phyloP scores from a whole-genome alignment of 2,888 invertebrate genomes.

The Habrosyne pyritoides region DNA sequence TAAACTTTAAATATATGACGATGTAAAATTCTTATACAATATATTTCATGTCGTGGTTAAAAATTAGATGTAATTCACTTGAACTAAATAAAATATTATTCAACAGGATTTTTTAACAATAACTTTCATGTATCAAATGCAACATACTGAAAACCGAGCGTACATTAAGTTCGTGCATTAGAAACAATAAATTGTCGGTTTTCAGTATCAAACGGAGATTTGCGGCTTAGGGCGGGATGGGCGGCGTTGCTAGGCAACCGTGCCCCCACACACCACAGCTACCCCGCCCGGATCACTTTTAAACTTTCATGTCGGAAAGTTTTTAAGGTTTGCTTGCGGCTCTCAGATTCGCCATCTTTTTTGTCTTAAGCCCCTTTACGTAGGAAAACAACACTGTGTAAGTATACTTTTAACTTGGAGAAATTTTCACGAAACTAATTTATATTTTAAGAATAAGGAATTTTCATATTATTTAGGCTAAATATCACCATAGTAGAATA shows the following conservation, averaged over 20 bases:
- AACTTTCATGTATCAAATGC: too few species aligned
- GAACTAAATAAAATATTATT: background rate
- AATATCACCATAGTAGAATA: background rate
- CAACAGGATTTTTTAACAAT: too few species aligned
- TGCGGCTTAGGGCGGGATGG: conserved; percentile 69
- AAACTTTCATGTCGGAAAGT: conserved; percentile 83
- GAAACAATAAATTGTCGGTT: conserved; percentile 74
- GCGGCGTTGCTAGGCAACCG: conserved; percentile 75
- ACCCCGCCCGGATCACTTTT: conserved; percentile 76
- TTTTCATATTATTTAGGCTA: background rate
- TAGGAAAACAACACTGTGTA: conserved; percentile 49
- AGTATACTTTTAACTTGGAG: conserved; percentile 34
- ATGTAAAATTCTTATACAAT: too few species aligned
- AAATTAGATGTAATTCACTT: too few species aligned
- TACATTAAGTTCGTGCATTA: too few species aligned
- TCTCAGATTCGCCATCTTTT: conserved; percentile 73
- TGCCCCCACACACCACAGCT: conserved; percentile 36
- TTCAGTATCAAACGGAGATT: conserved; percentile 77
- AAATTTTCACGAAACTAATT: conserved; percentile 10
- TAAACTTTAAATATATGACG: too few species aligned
- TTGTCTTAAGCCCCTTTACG: conserved; percentile 69
- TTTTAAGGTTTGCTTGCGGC: conserved; percentile 81
- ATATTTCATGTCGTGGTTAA: too few species aligned
- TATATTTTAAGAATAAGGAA: background rate
- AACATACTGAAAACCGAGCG: conserved; percentile 52